Evolutionary conservation across 2,888 invertebrate species (phyloP).

Genomic region (Nomada fabriciana): DNA sequence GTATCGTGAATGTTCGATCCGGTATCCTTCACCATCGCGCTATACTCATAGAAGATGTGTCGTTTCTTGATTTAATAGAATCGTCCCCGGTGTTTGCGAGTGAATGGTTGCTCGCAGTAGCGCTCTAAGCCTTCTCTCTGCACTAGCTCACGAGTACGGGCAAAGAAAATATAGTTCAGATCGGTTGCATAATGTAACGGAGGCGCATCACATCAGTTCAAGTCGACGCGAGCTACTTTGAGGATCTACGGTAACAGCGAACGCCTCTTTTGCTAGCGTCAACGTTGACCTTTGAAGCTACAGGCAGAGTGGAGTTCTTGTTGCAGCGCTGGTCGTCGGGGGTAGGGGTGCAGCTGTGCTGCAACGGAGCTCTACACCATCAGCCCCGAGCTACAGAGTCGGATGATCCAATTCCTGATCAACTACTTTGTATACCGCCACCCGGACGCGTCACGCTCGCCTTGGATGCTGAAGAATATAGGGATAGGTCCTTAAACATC

Average conservation of each 20-base stretch:
- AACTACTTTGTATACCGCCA: conserved; percentile 17
- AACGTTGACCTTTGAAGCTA: conserved; percentile 63
- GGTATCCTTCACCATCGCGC: conserved; percentile 19
- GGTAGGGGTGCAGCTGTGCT: conserved; percentile 60
- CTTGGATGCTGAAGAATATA: conserved; percentile 17
- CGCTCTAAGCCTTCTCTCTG: conserved; percentile 46
- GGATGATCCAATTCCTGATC: conserved; percentile 54
- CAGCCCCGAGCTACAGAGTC: conserved; percentile 32
- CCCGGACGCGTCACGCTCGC: conserved; percentile 35
- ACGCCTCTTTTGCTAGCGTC: conserved; percentile 46
- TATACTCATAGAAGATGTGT: conserved; percentile 17
- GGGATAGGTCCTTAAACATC: conserved; percentile 3
- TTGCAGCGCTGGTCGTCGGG: conserved; percentile 16
- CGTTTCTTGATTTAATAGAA: conserved; percentile 40
- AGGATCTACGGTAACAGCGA: conserved; percentile 51
- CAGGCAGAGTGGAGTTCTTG: conserved; percentile 20
- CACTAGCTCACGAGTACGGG: conserved; percentile 27
- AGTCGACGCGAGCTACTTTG: conserved; percentile 42
- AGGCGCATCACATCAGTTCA: conserved; percentile 59
- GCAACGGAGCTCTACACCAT: conserved; percentile 14
- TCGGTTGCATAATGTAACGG: conserved; percentile 63
- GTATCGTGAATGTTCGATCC: conserved; percentile 38
- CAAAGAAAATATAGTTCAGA: conserved; percentile 71
- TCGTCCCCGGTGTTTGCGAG: conserved; percentile 47
- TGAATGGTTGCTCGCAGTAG: conserved; percentile 69